Percentiles rank a stretch among this genome's conserved stretches.
Conservation (phyloP, 2,797 vertebrate genomes). For the Trematomus bernacchii region DNA sequence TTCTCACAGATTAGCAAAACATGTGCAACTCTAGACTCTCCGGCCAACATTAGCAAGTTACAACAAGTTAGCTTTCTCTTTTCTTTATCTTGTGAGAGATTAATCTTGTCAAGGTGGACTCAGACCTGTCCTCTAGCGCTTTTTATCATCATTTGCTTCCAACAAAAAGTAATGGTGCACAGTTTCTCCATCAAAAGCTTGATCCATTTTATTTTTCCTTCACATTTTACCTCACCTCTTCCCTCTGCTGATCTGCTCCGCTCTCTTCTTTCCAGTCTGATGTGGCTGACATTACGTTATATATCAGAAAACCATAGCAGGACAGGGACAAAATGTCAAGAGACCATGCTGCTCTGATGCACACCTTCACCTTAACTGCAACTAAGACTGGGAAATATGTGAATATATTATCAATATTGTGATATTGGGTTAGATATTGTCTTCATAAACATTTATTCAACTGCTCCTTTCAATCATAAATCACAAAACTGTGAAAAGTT, state of each 20-base stretch:
- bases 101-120: conserved; percentile 20
- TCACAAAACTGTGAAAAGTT: background rate
- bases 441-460: no score
- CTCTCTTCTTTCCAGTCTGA: conserved; percentile 41
- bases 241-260: conserved; percentile 13
- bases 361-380: background rate
- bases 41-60: background rate
- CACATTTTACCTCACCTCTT: conserved; percentile 21
- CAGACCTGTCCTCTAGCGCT: conserved; percentile 28
- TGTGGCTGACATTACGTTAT: conserved; percentile 44
- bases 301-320: conserved; percentile 35
- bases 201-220: conserved; percentile 23
- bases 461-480: background rate
- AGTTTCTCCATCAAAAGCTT: conserved; percentile 26
- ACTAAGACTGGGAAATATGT: no score
- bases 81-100: background rate
- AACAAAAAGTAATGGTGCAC: conserved; percentile 26
- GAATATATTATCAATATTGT: no score
- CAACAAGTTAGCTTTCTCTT: background rate
- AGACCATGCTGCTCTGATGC: conserved; percentile 9
- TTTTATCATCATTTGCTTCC: conserved; percentile 44
- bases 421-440: no score
- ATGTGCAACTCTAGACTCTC: background rate
- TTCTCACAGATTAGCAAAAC: background rate
- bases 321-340: conserved; percentile 19